phyloP scores from a whole-genome alignment of 92 coral and sea anemone genomes.

The Ricordea florida region DNA sequence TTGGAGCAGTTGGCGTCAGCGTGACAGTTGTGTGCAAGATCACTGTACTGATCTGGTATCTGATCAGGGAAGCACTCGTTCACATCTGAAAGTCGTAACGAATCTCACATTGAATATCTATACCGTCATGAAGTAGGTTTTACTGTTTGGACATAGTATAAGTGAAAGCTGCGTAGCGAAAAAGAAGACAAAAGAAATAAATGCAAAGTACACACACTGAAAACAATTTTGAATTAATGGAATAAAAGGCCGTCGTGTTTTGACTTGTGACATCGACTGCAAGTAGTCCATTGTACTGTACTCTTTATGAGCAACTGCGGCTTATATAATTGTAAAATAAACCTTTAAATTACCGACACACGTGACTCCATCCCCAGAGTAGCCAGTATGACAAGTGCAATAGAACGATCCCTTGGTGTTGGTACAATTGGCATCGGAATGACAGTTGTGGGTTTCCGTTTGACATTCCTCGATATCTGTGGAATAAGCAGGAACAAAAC shows the following conservation, averaged over 20 bases:
- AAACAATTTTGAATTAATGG: no score
- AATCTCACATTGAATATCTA: no score
- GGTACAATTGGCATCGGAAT: slow-evolving; percentile 80
- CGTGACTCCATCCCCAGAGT: slow-evolving; percentile 67
- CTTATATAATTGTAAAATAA: background rate
- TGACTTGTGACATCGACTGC: no score
- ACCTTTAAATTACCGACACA: slow-evolving; percentile 42
- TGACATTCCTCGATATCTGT: slow-evolving; percentile 25
- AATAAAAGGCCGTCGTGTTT: no score
- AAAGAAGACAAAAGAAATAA: no score
- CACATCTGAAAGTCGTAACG: slow-evolving; percentile 16
- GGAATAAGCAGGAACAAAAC: no score
- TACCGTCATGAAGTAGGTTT: no score
- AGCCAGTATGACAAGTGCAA: slow-evolving; percentile 79
- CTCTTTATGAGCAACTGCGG: no score
- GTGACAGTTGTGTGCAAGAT: slow-evolving; percentile 61
- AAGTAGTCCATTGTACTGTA: no score
- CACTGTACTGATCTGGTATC: background rate
- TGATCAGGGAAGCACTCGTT: slow-evolving; percentile 34
- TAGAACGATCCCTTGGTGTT: slow-evolving; percentile 87
- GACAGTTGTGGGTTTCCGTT: slow-evolving; percentile 46
- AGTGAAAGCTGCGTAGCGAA: no score
- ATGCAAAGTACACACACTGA: no score
- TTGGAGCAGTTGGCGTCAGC: slow-evolving; percentile 69
- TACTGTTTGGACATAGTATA: no score